Conservation (phyloP, 2,888 invertebrate species). For the Orchesella flavescens region DNA sequence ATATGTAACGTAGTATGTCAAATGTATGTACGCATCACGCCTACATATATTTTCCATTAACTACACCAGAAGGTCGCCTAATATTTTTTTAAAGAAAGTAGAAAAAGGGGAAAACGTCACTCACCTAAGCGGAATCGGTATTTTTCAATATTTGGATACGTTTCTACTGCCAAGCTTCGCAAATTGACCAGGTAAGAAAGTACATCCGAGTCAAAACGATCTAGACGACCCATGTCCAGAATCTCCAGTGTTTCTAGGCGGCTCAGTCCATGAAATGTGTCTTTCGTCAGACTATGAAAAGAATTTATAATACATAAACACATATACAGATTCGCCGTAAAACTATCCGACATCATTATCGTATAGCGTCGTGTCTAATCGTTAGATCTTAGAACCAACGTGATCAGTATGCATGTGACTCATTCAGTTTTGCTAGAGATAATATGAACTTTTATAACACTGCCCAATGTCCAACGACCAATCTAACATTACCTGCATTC, state of each 20-base stretch:
- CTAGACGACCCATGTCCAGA: conserved; percentile 82
- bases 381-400: too few relatives aligned
- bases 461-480: too few relatives aligned
- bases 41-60: not conserved
- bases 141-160: conserved; percentile 83
- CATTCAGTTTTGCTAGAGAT: too few relatives aligned
- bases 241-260: conserved; percentile 85
- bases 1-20: too few relatives aligned
- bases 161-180: conserved; percentile 82
- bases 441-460: too few relatives aligned
- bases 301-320: too few relatives aligned
- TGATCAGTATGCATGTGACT: too few relatives aligned
- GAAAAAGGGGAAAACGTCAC: not conserved
- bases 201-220: conserved; percentile 84
- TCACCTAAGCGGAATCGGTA: conserved; percentile 81
- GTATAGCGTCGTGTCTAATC: too few relatives aligned
- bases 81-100: not conserved
- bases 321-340: too few relatives aligned
- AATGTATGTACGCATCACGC: too few relatives aligned
- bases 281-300: conserved; percentile 79
- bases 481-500: too few relatives aligned
- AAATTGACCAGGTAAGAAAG: conserved; percentile 83
- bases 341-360: too few relatives aligned
- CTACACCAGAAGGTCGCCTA: conserved; percentile 9
- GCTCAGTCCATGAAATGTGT: conserved; percentile 82